A percentile compares a stretch with the other conserved stretches of the same genome.
phyloP scores from a whole-genome alignment of 2,113 vertebrate genomes.

The Microtus montanus region DNA sequence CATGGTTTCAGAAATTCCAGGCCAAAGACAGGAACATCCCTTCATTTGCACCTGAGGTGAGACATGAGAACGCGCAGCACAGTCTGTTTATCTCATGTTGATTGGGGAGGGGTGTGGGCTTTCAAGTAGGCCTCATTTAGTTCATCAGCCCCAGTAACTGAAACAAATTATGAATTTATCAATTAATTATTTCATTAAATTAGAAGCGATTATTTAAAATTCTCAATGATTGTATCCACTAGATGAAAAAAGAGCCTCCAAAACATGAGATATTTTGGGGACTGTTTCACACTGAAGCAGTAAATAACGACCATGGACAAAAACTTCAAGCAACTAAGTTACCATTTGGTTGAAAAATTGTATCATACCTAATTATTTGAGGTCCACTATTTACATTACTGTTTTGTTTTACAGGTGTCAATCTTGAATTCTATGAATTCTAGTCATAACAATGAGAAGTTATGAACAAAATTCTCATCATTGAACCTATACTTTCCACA shows the following conservation, averaged over 20 bases:
- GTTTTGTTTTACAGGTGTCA: background rate
- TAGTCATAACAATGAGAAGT: background rate
- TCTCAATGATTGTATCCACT: background rate
- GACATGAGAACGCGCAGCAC: background rate
- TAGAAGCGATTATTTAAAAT: background rate
- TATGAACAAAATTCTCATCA: background rate
- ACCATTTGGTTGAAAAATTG: conserved; percentile 64
- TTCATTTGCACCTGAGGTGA: background rate
- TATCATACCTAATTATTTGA: background rate
- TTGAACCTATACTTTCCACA: background rate
- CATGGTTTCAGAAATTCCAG: background rate
- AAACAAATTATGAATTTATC: background rate
- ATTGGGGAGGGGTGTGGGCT: background rate
- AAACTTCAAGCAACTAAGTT: conserved; percentile 74
- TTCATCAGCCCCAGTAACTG: too few relatives aligned
- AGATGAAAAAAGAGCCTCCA: background rate
- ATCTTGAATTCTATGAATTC: background rate
- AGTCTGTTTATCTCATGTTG: background rate
- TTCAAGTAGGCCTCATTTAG: too few relatives aligned
- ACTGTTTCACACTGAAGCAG: background rate
- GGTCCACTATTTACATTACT: conserved; percentile 46
- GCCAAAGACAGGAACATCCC: too few relatives aligned
- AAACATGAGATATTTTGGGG: background rate
- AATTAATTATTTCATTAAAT: background rate
- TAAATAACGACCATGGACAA: conserved; percentile 51